A percentile compares a stretch with the other conserved stretches of the same genome.
Evolutionary conservation across 1,140 invertebrate genomes (phyloP).

Genomic region (Heterodera carotae): DNA sequence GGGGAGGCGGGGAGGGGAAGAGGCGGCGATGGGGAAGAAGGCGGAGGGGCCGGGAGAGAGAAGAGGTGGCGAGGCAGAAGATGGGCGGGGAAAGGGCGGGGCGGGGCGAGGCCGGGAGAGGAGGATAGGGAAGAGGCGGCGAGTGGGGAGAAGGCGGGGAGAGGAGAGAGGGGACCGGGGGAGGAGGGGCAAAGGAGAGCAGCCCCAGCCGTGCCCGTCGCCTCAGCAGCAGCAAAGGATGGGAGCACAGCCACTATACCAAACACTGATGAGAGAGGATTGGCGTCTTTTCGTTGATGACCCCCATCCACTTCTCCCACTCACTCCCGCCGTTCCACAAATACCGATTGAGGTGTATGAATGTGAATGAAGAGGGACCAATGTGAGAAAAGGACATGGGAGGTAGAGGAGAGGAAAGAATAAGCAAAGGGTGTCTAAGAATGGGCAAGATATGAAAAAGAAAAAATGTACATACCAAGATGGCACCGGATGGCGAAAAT

Average conservation of each 20-base stretch:
- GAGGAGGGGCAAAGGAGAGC: neutral
- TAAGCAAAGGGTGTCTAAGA: neutral
- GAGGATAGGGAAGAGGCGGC: neutral
- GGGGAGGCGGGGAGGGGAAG: neutral
- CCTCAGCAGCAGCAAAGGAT: too few relatives aligned
- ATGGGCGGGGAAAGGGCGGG: neutral
- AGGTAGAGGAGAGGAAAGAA: neutral
- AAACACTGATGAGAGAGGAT: neutral
- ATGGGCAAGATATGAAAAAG: neutral
- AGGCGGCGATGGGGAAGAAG: neutral
- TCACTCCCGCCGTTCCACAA: neutral
- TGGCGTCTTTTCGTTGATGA: neutral
- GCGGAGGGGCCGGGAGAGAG: neutral
- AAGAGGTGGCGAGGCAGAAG: neutral
- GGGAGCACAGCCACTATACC: neutral
- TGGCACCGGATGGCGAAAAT: too few relatives aligned
- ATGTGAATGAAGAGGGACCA: constrained; percentile 12
- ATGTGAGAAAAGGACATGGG: neutral
- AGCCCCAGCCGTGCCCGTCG: neutral
- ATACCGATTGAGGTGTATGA: neutral
- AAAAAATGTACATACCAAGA: neutral
- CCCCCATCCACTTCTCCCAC: too few relatives aligned
- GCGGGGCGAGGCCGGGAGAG: neutral
- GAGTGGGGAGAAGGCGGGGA: neutral
- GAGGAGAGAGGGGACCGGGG: constrained; percentile 1